Evolutionary conservation across 2,113 vertebrate species (phyloP).

Genomic region (Gadus macrocephalus): DNA sequence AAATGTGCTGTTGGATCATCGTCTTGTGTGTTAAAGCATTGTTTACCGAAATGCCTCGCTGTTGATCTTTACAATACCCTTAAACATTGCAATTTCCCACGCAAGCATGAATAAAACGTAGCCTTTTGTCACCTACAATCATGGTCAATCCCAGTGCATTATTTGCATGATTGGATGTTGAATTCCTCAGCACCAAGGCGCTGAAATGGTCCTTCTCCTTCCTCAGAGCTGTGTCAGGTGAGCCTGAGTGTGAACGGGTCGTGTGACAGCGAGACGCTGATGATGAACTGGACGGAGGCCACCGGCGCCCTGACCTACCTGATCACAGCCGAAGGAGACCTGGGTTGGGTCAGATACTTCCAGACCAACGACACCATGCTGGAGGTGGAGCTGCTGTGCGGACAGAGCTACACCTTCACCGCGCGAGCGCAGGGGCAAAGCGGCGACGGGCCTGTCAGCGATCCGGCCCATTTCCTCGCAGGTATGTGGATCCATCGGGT

Average conservation of each 20-base stretch:
- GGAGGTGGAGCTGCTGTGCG: slow-evolving; percentile 61
- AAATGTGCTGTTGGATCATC: too few species aligned
- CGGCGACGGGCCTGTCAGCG: slow-evolving; percentile 59
- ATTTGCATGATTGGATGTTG: too few species aligned
- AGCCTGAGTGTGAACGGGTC: slow-evolving; percentile 45
- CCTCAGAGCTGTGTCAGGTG: slow-evolving; percentile 67
- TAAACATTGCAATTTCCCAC: too few species aligned
- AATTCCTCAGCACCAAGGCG: too few species aligned
- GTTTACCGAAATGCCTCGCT: too few species aligned
- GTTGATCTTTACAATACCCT: too few species aligned
- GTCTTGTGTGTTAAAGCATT: too few species aligned
- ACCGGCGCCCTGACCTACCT: slow-evolving; percentile 57
- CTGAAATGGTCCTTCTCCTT: not conserved
- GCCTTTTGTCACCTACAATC: too few species aligned
- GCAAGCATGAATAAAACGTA: too few species aligned
- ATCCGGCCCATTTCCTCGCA: slow-evolving; percentile 45
- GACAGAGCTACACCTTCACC: slow-evolving; percentile 66
- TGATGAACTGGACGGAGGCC: slow-evolving; percentile 58
- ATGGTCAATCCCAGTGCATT: too few species aligned
- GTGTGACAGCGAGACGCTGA: slow-evolving; percentile 57
- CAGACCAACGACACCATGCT: slow-evolving; percentile 42
- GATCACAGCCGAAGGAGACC: slow-evolving; percentile 51
- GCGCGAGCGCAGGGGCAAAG: slow-evolving; percentile 48
- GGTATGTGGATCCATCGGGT: slow-evolving; percentile 42
- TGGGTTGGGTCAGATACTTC: slow-evolving; percentile 53